Percentiles rank a stretch among this genome's conserved stretches.
Evolutionary conservation across 2,113 vertebrate species (phyloP).

Genomic region (Nanorana parkeri): DNA sequence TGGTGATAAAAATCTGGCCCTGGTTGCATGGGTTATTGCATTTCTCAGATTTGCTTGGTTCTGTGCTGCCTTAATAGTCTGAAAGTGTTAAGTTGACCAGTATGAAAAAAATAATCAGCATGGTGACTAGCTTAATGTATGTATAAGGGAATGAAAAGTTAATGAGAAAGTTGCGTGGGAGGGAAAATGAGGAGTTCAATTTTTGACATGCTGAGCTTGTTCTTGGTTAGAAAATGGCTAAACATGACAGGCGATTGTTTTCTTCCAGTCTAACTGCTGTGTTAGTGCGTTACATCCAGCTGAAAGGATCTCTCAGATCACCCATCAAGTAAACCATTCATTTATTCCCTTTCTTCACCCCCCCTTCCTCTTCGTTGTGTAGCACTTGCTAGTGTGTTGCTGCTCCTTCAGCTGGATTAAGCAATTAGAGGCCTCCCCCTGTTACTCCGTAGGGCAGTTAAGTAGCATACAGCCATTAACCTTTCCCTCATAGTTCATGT

Average conservation of each 20-base stretch:
- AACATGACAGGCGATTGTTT: conserved; percentile 46
- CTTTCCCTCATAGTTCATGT: neutral
- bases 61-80: neutral
- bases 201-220: conserved; percentile 40
- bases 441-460: conserved; percentile 16
- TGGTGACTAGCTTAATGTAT: conserved; percentile 12
- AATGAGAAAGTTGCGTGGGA: conserved; percentile 47
- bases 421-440: conserved; percentile 27
- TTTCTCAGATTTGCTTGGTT: too few relatives aligned
- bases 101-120: conserved; percentile 6
- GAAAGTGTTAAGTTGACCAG: conserved; percentile 6
- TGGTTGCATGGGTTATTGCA: too few relatives aligned
- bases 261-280: conserved; percentile 36
- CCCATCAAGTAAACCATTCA: conserved; percentile 39
- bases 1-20: too few relatives aligned
- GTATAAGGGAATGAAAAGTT: conserved; percentile 30
- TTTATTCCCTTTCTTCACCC: neutral
- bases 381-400: conserved; percentile 26
- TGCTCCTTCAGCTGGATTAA: conserved; percentile 29
- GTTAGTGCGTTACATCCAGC: conserved; percentile 36
- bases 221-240: conserved; percentile 47
- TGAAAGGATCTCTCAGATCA: conserved; percentile 48
- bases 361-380: neutral
- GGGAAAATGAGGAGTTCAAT: conserved; percentile 51
- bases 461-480: conserved; percentile 12